Evolutionary conservation across 2,888 invertebrate species (phyloP).

Genomic region (Coenonympha glycerion): DNA sequence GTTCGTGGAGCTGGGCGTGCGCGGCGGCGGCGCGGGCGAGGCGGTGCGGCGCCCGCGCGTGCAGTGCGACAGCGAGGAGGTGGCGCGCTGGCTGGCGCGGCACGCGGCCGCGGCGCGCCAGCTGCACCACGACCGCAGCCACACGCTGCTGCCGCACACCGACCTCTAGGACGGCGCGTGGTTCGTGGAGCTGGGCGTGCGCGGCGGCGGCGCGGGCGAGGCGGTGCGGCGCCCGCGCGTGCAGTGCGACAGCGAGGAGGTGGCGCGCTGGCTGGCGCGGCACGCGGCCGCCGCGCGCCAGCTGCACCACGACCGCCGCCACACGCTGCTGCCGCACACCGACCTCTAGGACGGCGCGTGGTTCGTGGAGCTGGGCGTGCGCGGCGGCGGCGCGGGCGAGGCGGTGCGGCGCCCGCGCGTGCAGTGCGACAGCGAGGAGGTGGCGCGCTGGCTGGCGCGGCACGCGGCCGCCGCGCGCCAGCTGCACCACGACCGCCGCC

Average conservation of each 20-base stretch:
- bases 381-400: slow-evolving; percentile 62
- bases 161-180: slow-evolving; percentile 67
- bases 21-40: slow-evolving; percentile 65
- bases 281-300: slow-evolving; percentile 93
- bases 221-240: slow-evolving; percentile 82
- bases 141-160: slow-evolving; percentile 76
- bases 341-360: slow-evolving; percentile 68
- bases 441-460: slow-evolving; percentile 82
- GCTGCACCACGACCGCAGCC: slow-evolving; percentile 86
- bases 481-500: slow-evolving; percentile 86
- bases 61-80: slow-evolving; percentile 82
- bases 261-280: slow-evolving; percentile 82
- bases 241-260: slow-evolving; percentile 82
- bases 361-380: slow-evolving; percentile 83
- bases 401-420: slow-evolving; percentile 82
- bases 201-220: slow-evolving; percentile 62
- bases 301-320: slow-evolving; percentile 86
- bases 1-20: slow-evolving; percentile 83
- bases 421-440: slow-evolving; percentile 82
- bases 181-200: slow-evolving; percentile 83
- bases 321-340: slow-evolving; percentile 76
- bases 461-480: slow-evolving; percentile 93
- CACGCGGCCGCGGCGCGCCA: slow-evolving; percentile 93
- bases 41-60: slow-evolving; percentile 82
- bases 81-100: slow-evolving; percentile 82